Base-by-base conservation (phyloP, 2,797 vertebrate species). In the Poecilia picta region DNA sequence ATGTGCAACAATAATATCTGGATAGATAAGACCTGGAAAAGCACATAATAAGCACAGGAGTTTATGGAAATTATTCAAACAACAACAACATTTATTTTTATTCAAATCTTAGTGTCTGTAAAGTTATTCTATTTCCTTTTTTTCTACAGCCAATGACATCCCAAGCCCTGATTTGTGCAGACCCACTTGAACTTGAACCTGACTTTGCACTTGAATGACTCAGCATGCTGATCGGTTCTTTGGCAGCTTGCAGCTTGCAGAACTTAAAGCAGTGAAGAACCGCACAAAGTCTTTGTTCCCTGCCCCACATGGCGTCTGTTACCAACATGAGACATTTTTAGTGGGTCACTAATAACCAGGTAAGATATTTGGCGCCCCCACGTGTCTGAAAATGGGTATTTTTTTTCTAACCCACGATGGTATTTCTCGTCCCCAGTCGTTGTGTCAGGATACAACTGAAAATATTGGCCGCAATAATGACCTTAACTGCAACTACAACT, bases 301-400 rank as follows among this genome's bases (percentile, higher is more conserved):
- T 41, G 33, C 39, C 3, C 20, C 20, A 23, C 36, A 41, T 25
- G 4, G 33, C 3, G 1, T 2, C 11, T 68, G 64, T 5, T 23
- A 23, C 23, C 8, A 4, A 23, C 36, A 41, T 3, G 36, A 41
- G 20, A 33, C 33, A 33, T 33, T 33, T 33, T 33, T 33, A 33
- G 33, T 33, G 33, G 33, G 33, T 33, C 33, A 39, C 62, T 45
- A 18, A 1, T n/a, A 3, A 45, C 11, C 13, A 77, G 59, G 0
- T 3, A 36, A 20, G 18, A 8, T 0, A 8, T 85, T 23, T 93
- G 78, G 84, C 89, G 75, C 90, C 92, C 72, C 74, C 91, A 33
- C 80, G 87, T 25, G 92, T 46, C 57, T 23, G 6, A 80, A 83
- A 55, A 46, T 5, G 1, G 33, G 51, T 4, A 8, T 33, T 33